Conservation (phyloP, 2,797 vertebrate genomes). For the Aphelocoma californica region DNA sequence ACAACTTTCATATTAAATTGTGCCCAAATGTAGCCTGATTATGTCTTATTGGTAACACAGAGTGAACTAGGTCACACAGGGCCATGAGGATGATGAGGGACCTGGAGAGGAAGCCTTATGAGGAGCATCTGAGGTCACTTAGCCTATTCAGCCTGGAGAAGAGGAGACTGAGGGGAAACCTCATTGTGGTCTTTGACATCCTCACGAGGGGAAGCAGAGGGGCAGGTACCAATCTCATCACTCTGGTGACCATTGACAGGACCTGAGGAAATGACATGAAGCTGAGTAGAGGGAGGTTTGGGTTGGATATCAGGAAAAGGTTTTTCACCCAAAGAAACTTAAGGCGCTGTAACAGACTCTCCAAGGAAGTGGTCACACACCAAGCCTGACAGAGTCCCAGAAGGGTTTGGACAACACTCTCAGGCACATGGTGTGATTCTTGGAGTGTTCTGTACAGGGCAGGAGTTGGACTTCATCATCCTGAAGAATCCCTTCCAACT, state of each 20-base stretch:
- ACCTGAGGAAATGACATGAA: background rate
- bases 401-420: background rate
- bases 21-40: background rate
- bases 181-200: background rate
- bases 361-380: no score
- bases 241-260: background rate
- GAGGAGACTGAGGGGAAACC: background rate
- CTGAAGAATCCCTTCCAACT: background rate
- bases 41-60: background rate
- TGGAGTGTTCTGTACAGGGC: background rate
- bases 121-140: background rate
- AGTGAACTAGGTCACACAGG: background rate
- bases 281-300: background rate
- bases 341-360: background rate
- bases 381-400: background rate
- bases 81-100: background rate
- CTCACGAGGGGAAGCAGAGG: fast-evolving
- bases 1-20: background rate
- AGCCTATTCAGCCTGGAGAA: background rate
- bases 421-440: background rate
- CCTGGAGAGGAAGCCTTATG: background rate
- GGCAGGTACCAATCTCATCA: background rate
- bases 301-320: background rate
- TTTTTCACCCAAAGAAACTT: background rate
- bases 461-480: background rate